Percentiles rank a stretch among this genome's conserved stretches.
Evolutionary conservation across 1,140 invertebrate genomes (phyloP).

Genomic region (Harpegnathos saltator): DNA sequence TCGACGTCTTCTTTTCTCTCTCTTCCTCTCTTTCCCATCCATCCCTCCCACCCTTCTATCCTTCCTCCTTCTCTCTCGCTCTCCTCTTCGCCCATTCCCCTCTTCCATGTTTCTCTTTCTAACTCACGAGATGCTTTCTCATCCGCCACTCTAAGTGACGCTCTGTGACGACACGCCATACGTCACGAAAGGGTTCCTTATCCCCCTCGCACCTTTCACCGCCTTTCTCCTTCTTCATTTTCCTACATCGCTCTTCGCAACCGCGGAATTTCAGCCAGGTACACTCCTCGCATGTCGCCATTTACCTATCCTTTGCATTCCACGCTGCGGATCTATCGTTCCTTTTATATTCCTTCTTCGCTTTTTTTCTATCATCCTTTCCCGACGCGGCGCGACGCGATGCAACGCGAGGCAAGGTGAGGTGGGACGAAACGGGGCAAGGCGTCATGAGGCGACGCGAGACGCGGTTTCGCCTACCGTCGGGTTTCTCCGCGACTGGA

Average conservation of each 20-base stretch:
- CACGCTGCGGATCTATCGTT: conserved; percentile 22
- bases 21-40: conserved; percentile 26
- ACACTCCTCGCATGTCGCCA: conserved; percentile 44
- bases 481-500: conserved; percentile 25
- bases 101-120: conserved; percentile 55
- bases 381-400: background rate
- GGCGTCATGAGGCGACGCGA: conserved; percentile 17
- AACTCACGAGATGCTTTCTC: conserved; percentile 74
- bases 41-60: too few species aligned
- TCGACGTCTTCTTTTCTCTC: conserved; percentile 51
- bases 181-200: conserved; percentile 75
- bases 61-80: background rate
- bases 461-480: conserved; percentile 11
- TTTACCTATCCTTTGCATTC: conserved; percentile 50
- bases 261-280: conserved; percentile 47
- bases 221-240: conserved; percentile 52
- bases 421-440: too few species aligned
- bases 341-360: conserved; percentile 37
- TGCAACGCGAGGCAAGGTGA: background rate
- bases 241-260: conserved; percentile 42
- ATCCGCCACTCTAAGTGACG: conserved; percentile 80
- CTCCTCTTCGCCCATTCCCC: background rate
- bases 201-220: conserved; percentile 41
- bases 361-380: conserved; percentile 32
- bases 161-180: conserved; percentile 80